These are phyloP conservation scores for Trachythela sp. DNA, from an alignment of 64 coral and sea anemone species.

Conservation along the genomic window DNA sequence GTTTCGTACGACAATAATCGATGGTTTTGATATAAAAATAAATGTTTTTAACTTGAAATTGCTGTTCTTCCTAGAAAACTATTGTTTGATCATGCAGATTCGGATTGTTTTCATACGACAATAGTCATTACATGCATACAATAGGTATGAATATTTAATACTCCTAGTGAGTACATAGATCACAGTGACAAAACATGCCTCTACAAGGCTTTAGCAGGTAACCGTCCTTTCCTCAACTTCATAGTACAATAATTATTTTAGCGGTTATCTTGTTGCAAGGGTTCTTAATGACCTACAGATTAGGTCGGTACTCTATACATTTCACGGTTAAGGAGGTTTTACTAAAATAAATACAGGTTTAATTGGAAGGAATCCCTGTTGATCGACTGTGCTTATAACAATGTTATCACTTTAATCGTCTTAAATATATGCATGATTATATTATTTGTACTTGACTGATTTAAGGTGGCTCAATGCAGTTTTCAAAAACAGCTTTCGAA, in stretches of 20 bases:
- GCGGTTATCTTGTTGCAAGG: background rate
- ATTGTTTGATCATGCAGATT: background rate
- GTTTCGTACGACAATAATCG: background rate
- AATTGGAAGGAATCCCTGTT: background rate
- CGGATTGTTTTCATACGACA: background rate
- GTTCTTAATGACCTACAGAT: background rate
- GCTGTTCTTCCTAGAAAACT: background rate
- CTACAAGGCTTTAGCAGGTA: background rate
- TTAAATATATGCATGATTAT: background rate
- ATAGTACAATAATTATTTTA: background rate
- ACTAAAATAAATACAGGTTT: background rate
- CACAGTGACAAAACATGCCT: background rate
- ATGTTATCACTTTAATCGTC: background rate
- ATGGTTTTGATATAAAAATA: background rate
- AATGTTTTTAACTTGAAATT: background rate
- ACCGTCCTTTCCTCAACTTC: background rate
- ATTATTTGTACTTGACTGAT: background rate
- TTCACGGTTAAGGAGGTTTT: too few relatives aligned
- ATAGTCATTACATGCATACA: background rate
- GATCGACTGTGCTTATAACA: background rate
- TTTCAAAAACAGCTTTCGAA: too few relatives aligned
- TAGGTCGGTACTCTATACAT: background rate
- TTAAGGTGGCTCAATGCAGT: background rate
- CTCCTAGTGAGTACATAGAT: background rate
- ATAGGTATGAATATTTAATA: background rate